Base-by-base conservation (phyloP, 2,113 vertebrate species). In the Ancistrus triradiatus region DNA sequence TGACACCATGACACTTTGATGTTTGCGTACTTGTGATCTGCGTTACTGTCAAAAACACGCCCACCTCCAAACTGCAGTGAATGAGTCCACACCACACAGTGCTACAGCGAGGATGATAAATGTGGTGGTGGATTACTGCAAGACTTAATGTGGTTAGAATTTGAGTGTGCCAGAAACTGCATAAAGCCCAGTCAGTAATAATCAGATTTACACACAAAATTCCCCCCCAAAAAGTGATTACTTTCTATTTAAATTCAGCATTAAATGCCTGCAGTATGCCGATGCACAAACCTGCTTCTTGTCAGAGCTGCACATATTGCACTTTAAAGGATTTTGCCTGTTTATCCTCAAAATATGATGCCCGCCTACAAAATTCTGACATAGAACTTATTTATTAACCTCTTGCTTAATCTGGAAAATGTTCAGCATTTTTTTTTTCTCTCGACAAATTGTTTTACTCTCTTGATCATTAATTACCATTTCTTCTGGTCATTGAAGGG, bases 81-180 rank as follows among this genome's bases (percentile, higher is more conserved):
- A 47, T 18, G 15, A 66, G 40, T 19, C 18, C 43, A 37, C 42
- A 55, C 51, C 42, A 35, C 5, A 4, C 19, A 8, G 15, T 22
- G 53, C 31, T 31, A n/a, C 19, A 44, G 59, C 31, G 4, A 14
- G 11, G 14, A 49, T 22, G n/a, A 64, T 43, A 33, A 53, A 64
- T 22, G 31, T 17, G 61, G 43, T 15, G 48, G 15, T 43, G 49
- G 24, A 33, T 64, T 64, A 64, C 15, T 53, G 59, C 46, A 18
- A 40, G 21, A 48, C 40, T 44, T 46, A 46, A 38, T 66, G 21
- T 56, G 19, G 42, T 47, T 35, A 40, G 22, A 37, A 37, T 46
- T 21, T 24, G 27, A 55, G 10, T 37, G 25, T 38, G 42, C 7
- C 24, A 40, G 22, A 27, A 58, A 27, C 21, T 17, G 35, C 27